Conservation (phyloP, 2,888 invertebrate genomes). For the Colletes collaris region DNA sequence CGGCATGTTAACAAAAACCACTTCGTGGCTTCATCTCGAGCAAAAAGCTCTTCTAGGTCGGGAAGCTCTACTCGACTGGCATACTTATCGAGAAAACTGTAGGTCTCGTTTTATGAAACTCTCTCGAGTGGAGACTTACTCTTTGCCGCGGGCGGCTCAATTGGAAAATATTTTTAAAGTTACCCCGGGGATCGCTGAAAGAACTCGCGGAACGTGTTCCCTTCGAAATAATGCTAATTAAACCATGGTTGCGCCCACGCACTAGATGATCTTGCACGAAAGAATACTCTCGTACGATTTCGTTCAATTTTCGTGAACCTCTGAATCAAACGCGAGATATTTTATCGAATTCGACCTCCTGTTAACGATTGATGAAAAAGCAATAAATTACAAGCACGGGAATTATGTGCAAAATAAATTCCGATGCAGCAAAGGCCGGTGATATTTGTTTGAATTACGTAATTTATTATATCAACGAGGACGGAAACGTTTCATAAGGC, state of each 20-base stretch:
- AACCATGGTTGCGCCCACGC: not conserved
- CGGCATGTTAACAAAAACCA: constrained; percentile 55
- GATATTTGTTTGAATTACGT: too few relatives aligned
- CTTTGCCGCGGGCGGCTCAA: constrained; percentile 19
- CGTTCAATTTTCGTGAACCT: not conserved
- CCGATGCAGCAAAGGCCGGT: too few relatives aligned
- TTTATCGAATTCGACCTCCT: not conserved
- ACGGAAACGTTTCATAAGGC: too few relatives aligned
- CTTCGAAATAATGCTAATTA: constrained; percentile 38
- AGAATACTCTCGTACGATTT: not conserved
- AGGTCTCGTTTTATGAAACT: constrained; percentile 51
- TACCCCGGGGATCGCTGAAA: constrained; percentile 13
- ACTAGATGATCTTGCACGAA: too few relatives aligned
- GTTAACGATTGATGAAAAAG: too few relatives aligned
- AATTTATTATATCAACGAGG: too few relatives aligned
- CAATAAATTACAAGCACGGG: too few relatives aligned
- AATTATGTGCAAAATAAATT: too few relatives aligned
- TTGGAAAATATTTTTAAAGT: constrained; percentile 55
- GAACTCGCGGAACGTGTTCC: constrained; percentile 8
- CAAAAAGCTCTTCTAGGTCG: constrained; percentile 28
- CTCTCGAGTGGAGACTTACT: constrained; percentile 25
- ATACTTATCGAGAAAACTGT: constrained; percentile 55
- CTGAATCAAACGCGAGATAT: not conserved
- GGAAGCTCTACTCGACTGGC: constrained; percentile 34
- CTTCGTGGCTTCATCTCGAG: constrained; percentile 17